Percentiles rank a stretch among this genome's conserved stretches.
phyloP scores from a whole-genome alignment of 35 echinoderm and acorn worm genomes.

The Anneissia japonica region DNA sequence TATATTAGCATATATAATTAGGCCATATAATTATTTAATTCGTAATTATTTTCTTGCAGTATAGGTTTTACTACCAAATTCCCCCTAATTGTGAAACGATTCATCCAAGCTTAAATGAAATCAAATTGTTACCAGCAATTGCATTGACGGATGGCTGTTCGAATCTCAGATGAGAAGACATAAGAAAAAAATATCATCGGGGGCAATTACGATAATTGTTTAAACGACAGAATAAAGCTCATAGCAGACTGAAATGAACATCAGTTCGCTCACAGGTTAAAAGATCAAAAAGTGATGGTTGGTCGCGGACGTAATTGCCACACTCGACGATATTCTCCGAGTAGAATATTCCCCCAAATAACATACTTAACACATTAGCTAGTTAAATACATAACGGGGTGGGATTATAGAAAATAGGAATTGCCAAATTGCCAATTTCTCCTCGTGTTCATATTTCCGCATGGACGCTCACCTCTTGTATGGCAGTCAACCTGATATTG shows the following conservation, averaged over 20 bases:
- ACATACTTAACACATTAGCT: neutral
- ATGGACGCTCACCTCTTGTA: neutral
- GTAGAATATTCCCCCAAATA: neutral
- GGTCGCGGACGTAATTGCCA: neutral
- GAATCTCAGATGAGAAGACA: neutral
- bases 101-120: neutral
- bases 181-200: neutral
- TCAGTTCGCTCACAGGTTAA: too few relatives aligned
- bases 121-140: neutral
- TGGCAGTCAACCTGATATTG: neutral
- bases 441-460: neutral
- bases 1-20: too few relatives aligned
- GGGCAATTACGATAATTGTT: neutral
- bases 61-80: too few relatives aligned
- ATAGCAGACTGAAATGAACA: too few relatives aligned
- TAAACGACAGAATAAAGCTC: neutral
- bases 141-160: neutral
- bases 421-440: neutral
- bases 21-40: too few relatives aligned
- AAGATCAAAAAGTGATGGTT: neutral
- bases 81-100: too few relatives aligned
- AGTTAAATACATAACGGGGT: too few relatives aligned
- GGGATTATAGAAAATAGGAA: neutral
- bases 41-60: too few relatives aligned
- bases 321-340: neutral